Evolutionary conservation across 2,113 vertebrate species (phyloP).

Genomic region (Pao palembangensis): DNA sequence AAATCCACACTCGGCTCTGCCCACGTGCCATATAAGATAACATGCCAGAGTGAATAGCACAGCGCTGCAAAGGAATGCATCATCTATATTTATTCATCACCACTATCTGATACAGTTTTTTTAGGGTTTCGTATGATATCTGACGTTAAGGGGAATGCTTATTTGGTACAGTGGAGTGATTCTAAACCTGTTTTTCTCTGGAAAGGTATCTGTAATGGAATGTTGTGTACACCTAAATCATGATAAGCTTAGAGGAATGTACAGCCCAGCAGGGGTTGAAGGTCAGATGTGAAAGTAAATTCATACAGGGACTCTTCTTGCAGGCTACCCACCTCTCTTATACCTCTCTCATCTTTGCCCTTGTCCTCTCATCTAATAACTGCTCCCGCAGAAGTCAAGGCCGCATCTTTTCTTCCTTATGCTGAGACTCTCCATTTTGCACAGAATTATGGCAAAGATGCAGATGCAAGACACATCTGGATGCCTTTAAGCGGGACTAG

Average conservation of each 20-base stretch:
- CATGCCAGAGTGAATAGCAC: constrained; percentile 9
- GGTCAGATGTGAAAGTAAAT: constrained; percentile 13
- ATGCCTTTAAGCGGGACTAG: too few relatives aligned
- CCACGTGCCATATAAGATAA: constrained; percentile 15
- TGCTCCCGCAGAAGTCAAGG: constrained; percentile 5
- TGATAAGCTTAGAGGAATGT: constrained; percentile 1
- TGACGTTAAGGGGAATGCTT: constrained; percentile 5
- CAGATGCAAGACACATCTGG: too few relatives aligned
- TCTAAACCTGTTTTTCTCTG: too few relatives aligned
- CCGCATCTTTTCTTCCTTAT: neutral
- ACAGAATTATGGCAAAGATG: too few relatives aligned
- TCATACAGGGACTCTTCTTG: neutral
- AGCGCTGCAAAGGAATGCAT: neutral
- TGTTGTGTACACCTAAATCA: constrained; percentile 6
- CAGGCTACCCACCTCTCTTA: neutral
- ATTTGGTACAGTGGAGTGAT: neutral
- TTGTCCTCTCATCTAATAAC: constrained; percentile 29
- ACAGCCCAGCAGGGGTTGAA: constrained; percentile 20
- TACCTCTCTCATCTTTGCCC: constrained; percentile 19
- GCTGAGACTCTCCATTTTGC: too few relatives aligned
- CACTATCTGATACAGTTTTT: constrained; percentile 10
- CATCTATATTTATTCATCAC: constrained; percentile 39
- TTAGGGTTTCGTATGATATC: constrained; percentile 18
- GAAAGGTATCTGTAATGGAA: neutral
- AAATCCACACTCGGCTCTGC: constrained; percentile 21